Conservation (phyloP, 2,113 vertebrate species). For the Syngnathoides biaculeatus region DNA sequence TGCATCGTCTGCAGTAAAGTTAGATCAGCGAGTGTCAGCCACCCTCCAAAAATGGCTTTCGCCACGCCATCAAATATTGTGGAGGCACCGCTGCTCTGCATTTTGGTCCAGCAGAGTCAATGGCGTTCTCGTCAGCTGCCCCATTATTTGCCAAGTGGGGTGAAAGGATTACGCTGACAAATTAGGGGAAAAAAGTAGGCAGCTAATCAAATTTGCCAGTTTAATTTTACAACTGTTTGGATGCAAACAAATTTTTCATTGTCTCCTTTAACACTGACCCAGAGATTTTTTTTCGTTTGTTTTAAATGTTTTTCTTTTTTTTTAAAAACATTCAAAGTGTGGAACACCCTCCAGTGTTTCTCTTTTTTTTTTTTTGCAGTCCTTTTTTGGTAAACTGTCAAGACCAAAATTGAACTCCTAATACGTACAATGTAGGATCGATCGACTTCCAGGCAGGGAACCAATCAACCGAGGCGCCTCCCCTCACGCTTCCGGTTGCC, state of each 20-base stretch:
- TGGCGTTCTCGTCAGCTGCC: too few species aligned
- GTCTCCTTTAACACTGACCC: not conserved
- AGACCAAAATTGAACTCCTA: not conserved
- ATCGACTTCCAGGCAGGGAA: not conserved
- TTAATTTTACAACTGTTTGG: not conserved
- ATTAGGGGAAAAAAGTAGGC: too few species aligned
- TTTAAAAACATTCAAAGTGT: conserved; percentile 63
- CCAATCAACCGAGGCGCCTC: not conserved
- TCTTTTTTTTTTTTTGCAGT: conserved; percentile 40
- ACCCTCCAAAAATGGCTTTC: too few species aligned
- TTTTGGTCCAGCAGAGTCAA: too few species aligned
- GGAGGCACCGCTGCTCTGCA: too few species aligned
- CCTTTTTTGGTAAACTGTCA: conserved; percentile 5
- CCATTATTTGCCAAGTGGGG: not conserved
- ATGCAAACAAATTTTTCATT: not conserved
- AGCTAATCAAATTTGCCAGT: too few species aligned
- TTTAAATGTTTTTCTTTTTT: conserved; percentile 32
- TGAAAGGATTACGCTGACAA: too few species aligned
- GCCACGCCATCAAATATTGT: too few species aligned
- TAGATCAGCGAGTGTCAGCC: too few species aligned
- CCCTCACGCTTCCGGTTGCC: not conserved
- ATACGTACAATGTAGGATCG: not conserved
- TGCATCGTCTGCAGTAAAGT: too few species aligned
- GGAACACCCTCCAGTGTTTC: conserved; percentile 50
- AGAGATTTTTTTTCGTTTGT: not conserved